A percentile compares a stretch with the other conserved stretches of the same genome.
Conservation (phyloP, 2,113 vertebrate genomes). For the Myrmecophaga tridactyla region DNA sequence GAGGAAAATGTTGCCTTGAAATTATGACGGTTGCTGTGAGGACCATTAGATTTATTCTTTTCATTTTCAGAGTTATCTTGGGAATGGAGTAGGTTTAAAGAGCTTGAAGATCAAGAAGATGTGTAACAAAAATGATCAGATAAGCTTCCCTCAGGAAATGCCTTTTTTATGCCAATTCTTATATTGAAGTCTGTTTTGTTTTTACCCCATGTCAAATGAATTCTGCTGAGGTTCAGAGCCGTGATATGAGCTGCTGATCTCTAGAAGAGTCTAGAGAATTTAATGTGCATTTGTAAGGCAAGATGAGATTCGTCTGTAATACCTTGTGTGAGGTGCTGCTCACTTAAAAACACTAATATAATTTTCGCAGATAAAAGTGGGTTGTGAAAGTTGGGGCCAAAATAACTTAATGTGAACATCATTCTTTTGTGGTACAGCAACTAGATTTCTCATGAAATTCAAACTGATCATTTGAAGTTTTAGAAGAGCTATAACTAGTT, state of each 20-base stretch:
- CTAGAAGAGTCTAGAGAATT: constrained; percentile 22
- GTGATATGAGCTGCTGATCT: not conserved
- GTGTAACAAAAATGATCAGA: not conserved
- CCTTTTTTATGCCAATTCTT: not conserved
- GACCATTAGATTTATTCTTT: not conserved
- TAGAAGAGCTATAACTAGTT: not conserved
- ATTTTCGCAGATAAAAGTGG: constrained; percentile 15
- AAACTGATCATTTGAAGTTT: constrained; percentile 45
- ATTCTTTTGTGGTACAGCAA: not conserved
- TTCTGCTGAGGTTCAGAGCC: not conserved
- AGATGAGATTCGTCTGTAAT: not conserved
- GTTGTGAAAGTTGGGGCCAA: not conserved
- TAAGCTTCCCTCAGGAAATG: not conserved
- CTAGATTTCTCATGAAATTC: constrained; percentile 19
- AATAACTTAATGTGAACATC: not conserved
- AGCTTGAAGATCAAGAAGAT: not conserved
- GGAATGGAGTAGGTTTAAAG: not conserved
- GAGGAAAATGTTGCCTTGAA: not conserved
- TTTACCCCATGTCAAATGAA: not conserved
- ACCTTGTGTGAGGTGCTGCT: not conserved
- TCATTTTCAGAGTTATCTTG: not conserved
- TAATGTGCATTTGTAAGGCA: constrained; percentile 27
- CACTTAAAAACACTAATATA: not conserved
- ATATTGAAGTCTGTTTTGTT: not conserved
- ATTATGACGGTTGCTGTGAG: not conserved